These are phyloP conservation scores for Drosophila paracracens DNA, from an alignment of 2,888 invertebrate species.

Conservation along the genomic window DNA sequence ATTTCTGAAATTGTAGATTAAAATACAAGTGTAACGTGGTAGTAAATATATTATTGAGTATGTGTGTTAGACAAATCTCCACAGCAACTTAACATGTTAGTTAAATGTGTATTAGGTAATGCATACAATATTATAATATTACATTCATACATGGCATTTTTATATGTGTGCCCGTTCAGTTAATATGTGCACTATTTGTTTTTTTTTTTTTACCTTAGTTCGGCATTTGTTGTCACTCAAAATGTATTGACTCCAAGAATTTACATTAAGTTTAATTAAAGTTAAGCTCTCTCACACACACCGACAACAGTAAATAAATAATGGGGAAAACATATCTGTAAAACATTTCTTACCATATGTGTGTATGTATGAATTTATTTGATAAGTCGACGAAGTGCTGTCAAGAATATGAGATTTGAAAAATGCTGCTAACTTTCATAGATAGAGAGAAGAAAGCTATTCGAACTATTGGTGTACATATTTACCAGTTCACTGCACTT, in stretches of 20 bases:
- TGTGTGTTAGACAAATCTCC: constrained; percentile 29
- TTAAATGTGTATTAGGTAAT: constrained; percentile 25
- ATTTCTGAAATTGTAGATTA: not conserved
- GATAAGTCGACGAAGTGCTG: not conserved
- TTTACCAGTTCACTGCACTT: not conserved
- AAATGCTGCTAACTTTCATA: not conserved
- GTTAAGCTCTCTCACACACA: constrained; percentile 3
- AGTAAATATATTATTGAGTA: constrained; percentile 17
- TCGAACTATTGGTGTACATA: not conserved
- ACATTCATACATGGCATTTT: constrained; percentile 1
- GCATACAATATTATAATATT: constrained; percentile 34
- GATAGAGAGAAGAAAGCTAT: not conserved
- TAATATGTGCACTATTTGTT: not conserved
- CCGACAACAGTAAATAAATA: constrained; percentile 22
- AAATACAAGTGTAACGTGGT: constrained; percentile 18
- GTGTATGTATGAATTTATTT: constrained; percentile 19
- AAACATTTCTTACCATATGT: constrained; percentile 42
- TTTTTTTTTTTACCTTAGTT: constrained; percentile 5
- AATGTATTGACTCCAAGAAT: constrained; percentile 27
- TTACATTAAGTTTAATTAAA: constrained; percentile 1
- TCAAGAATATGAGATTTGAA: not conserved
- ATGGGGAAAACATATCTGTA: constrained; percentile 53
- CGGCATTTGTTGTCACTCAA: constrained; percentile 15
- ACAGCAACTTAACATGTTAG: constrained; percentile 27
- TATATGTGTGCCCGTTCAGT: not conserved